phyloP scores from a whole-genome alignment of 2,113 vertebrate species.

The Holacanthus passer region DNA sequence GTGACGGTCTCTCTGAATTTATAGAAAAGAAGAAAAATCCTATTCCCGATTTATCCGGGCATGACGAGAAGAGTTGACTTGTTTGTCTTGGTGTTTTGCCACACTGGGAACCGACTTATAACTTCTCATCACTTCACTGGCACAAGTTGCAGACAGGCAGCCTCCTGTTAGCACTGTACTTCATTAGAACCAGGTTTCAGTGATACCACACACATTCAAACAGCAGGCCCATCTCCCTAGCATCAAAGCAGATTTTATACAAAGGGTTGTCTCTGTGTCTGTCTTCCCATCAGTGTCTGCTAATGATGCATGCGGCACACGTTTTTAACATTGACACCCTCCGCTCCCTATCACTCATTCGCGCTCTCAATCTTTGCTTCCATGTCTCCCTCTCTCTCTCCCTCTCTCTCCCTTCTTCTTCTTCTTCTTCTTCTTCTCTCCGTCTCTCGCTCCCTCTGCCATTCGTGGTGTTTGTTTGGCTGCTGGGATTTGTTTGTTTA shows the following conservation, averaged over 20 bases:
- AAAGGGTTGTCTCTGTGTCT: conserved; percentile 75
- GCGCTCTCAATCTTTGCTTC: conserved; percentile 58
- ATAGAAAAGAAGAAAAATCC: neutral
- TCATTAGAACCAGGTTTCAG: conserved; percentile 84
- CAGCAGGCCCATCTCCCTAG: conserved; percentile 72
- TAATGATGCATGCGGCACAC: conserved; percentile 79
- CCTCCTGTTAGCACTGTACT: conserved; percentile 80
- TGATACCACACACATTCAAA: conserved; percentile 76
- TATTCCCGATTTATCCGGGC: neutral
- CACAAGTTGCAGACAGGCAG: conserved; percentile 75
- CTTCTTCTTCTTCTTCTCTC: too few relatives aligned
- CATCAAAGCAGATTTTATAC: conserved; percentile 77
- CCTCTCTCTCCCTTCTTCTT: too few relatives aligned
- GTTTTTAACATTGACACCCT: conserved; percentile 72
- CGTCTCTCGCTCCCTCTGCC: conserved; percentile 46
- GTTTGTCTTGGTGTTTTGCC: conserved; percentile 32
- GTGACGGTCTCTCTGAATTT: neutral
- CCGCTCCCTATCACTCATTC: conserved; percentile 67
- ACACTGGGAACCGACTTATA: conserved; percentile 47
- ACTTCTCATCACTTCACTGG: conserved; percentile 76
- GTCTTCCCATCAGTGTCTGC: conserved; percentile 76
- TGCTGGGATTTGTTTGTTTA: conserved; percentile 89
- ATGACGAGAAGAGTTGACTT: conserved; percentile 15
- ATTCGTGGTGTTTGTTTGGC: conserved; percentile 83
- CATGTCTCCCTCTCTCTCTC: conserved; percentile 22